Base-by-base conservation (phyloP, 2,113 vertebrate genomes). In the Amazona vittata region DNA sequence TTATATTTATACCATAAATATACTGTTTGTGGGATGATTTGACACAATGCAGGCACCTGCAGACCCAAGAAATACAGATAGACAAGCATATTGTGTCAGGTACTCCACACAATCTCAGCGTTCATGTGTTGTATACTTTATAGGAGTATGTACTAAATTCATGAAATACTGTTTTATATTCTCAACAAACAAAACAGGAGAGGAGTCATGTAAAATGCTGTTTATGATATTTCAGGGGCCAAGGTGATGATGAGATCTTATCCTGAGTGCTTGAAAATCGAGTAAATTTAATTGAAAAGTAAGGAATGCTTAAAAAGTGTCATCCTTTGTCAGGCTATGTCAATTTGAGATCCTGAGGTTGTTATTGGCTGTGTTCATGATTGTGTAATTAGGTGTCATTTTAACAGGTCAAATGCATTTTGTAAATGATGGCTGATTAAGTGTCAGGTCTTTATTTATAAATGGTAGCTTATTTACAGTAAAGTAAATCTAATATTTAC, bases 361-460 rank as follows among this genome's bases (percentile, higher is more conserved):
- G 90, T 97, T 98, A 97, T 97, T 96, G 95, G 96, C 93, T 98
- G 85, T 96, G 94, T 90, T 87, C 89, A 80, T 96, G 97, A 70
- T 97, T 98, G 94, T 94, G 95, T 97, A 97, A 96, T 96, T 96
- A 97, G 94, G 94, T 98, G 96, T 97, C 93, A 97, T 97, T 96
- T 97, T 96, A 96, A 94, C 97, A 97, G 93, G 92, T 98, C 93
- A 96, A 89, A 96, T 96, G 90, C 91, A 76, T 97, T 89, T 94
- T 95, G 90, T 86, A 97, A 97, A 96, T 97, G 83, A 43, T 15
- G 2, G 68, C 57, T 95, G 89, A 89, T 95, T 89, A 92, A 97
- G 76, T 90, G 47, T 47, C 74, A 90, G 63, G 79, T 87, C 44
- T 93, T 60, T 64, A 86, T 91, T 70, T 68, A 82, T 86, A 96